Conservation (phyloP, 2,113 vertebrate genomes). For the Protobothrops flavoviridis region DNA sequence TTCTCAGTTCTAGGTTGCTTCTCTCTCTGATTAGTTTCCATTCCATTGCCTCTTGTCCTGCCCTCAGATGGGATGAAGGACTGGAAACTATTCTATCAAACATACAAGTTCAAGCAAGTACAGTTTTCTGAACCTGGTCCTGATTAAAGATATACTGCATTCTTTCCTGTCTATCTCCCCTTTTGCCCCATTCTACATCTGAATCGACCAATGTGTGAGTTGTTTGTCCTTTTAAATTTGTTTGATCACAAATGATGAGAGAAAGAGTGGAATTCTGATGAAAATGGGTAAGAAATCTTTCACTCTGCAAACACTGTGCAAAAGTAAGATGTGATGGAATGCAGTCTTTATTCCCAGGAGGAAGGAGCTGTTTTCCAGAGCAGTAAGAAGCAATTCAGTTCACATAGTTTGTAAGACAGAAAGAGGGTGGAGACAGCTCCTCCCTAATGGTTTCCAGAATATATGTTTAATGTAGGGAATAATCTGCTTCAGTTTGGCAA, state of each 20-base stretch:
- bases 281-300: background rate
- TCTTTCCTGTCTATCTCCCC: background rate
- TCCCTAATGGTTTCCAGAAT: too few relatives aligned
- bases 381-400: background rate
- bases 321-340: background rate
- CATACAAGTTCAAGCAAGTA: background rate
- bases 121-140: background rate
- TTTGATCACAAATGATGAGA: rapidly evolving
- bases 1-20: too few relatives aligned
- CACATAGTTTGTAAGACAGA: background rate
- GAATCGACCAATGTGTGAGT: rapidly evolving
- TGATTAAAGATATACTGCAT: constrained; percentile 2
- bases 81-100: background rate
- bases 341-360: background rate
- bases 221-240: background rate
- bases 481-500: too few relatives aligned
- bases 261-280: background rate
- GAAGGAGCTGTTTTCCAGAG: background rate
- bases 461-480: too few relatives aligned
- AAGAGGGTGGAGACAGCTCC: background rate
- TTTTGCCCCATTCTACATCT: background rate
- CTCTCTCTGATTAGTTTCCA: too few relatives aligned
- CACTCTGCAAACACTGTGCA: background rate
- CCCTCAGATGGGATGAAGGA: background rate
- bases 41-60: too few relatives aligned